Conservation (phyloP, 2,888 invertebrate species). For the Tetrapedia diversipes region DNA sequence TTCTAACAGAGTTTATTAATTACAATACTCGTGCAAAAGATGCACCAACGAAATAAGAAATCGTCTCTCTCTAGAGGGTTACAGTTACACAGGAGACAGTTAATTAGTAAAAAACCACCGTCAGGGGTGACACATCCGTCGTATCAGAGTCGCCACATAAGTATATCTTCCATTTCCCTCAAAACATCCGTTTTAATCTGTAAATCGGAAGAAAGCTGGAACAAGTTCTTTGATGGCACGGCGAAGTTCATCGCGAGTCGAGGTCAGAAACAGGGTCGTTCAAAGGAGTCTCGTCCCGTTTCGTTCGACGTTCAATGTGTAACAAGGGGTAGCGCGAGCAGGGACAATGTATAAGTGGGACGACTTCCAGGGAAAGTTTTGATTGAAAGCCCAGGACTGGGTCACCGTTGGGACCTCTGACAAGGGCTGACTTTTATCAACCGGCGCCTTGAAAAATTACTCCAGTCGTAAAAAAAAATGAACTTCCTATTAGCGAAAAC, state of each 20-base stretch:
- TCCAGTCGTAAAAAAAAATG: slow-evolving; percentile 50
- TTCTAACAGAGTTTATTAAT: too few species aligned
- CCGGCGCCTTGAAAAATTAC: slow-evolving; percentile 46
- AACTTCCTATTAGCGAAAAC: too few species aligned
- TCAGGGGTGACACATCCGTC: too few species aligned
- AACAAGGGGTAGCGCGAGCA: not conserved
- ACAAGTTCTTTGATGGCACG: not conserved
- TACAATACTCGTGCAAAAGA: too few species aligned
- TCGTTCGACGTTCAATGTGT: slow-evolving; percentile 3
- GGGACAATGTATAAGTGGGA: not conserved
- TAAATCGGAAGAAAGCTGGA: not conserved
- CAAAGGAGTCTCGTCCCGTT: slow-evolving; percentile 23
- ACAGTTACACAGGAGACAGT: too few species aligned
- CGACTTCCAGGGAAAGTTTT: slow-evolving; percentile 45
- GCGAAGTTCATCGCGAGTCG: not conserved
- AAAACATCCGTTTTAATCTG: not conserved
- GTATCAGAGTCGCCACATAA: too few species aligned
- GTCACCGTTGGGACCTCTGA: slow-evolving; percentile 44
- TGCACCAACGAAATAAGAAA: too few species aligned
- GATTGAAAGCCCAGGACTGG: slow-evolving; percentile 52
- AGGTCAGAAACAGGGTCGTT: slow-evolving; percentile 12
- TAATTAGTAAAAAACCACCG: too few species aligned
- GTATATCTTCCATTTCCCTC: not conserved
- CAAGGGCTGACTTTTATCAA: slow-evolving; percentile 42
- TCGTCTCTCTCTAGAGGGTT: too few species aligned